Conservation (phyloP, 2,113 vertebrate genomes). For the Corydoras maculifer region DNA sequence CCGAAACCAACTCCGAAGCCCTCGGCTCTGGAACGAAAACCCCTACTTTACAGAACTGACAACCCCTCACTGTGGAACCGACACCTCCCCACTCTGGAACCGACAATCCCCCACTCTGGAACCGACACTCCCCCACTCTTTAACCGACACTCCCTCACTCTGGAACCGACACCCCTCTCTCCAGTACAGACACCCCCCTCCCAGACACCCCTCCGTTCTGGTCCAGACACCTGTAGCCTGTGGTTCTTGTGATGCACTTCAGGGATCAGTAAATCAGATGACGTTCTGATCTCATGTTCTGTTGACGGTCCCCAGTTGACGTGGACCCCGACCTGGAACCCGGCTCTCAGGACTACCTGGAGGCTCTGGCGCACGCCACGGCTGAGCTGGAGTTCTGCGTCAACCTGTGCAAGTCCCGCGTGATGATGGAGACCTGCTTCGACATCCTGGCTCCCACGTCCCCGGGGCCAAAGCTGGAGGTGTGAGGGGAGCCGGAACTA, state of each 20-base stretch:
- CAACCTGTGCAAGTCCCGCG: conserved; percentile 83
- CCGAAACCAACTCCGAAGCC: no score
- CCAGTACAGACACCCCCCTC: neutral
- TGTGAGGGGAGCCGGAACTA: conserved; percentile 54
- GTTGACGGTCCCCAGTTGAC: conserved; percentile 65
- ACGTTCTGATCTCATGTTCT: neutral
- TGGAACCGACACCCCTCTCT: neutral
- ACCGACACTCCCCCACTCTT: no score
- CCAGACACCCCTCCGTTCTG: no score
- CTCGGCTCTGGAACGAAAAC: no score
- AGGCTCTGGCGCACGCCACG: conserved; percentile 76
- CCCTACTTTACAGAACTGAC: no score
- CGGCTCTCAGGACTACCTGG: conserved; percentile 83
- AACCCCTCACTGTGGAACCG: no score
- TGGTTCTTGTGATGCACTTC: no score
- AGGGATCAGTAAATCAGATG: no score
- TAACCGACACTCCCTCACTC: no score
- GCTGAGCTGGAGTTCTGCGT: conserved; percentile 79
- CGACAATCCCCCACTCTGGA: no score
- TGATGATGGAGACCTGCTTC: conserved; percentile 96
- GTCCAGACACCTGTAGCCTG: no score
- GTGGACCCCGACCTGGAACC: conserved; percentile 79
- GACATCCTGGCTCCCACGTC: conserved; percentile 66
- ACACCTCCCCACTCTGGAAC: no score
- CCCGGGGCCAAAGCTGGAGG: conserved; percentile 70